Conservation (phyloP, 1,140 invertebrate genomes). For the Maconellicoccus hirsutus region DNA sequence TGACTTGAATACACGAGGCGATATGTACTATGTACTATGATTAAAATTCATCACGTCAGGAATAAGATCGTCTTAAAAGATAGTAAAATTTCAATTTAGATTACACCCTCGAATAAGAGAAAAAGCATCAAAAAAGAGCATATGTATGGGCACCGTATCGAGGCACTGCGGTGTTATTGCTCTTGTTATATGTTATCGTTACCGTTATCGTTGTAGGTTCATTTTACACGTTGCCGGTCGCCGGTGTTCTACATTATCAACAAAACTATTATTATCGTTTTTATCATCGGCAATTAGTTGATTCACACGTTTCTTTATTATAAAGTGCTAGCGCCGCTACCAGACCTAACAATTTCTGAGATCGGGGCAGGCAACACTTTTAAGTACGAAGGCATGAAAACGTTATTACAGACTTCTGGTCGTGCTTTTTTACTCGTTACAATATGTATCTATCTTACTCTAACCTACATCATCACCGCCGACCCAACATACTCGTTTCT, state of each 20-base stretch:
- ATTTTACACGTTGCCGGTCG: conserved; percentile 15
- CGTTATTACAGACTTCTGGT: conserved; percentile 21
- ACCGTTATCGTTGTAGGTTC: conserved; percentile 21
- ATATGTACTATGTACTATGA: no score
- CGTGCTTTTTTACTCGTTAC: conserved; percentile 8
- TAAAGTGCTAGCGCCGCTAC: conserved; percentile 18
- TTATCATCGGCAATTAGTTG: conserved; percentile 21
- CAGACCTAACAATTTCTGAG: conserved; percentile 12
- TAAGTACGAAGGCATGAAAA: conserved; percentile 14
- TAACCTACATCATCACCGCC: not conserved
- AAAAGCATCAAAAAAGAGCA: no score
- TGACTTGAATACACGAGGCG: no score
- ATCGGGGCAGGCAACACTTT: not conserved
- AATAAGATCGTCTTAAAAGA: no score
- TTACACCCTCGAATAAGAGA: no score
- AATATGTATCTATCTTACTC: not conserved
- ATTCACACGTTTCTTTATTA: conserved; percentile 21
- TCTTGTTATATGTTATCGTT: conserved; percentile 6
- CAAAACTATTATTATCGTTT: conserved; percentile 22
- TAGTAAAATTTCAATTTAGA: no score
- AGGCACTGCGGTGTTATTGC: not conserved
- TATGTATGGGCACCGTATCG: no score
- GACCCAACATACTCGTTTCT: conserved; percentile 5
- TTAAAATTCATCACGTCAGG: no score
- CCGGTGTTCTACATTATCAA: conserved; percentile 21